These are phyloP conservation scores for Clupea harengus DNA, from an alignment of 2,113 vertebrate species.

Conservation along the genomic window DNA sequence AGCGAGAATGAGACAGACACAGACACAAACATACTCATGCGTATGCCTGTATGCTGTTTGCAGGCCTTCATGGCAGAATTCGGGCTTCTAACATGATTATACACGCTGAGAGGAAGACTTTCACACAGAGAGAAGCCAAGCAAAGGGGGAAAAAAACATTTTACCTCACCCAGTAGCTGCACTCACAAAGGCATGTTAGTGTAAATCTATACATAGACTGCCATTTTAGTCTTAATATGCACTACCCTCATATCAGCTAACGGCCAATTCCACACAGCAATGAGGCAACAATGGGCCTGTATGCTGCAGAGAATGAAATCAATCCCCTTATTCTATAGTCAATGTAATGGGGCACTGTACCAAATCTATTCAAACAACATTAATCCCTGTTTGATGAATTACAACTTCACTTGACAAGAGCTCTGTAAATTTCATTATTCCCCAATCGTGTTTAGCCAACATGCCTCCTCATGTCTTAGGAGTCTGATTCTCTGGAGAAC, in stretches of 20 bases:
- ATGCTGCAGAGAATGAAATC: background rate
- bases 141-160: background rate
- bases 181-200: background rate
- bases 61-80: background rate
- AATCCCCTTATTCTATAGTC: slow-evolving; percentile 11
- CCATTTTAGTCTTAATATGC: slow-evolving; percentile 4
- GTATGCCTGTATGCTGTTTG: slow-evolving; percentile 7
- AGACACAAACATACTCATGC: background rate
- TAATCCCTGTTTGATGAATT: slow-evolving; percentile 15
- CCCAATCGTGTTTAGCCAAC: slow-evolving; percentile 9
- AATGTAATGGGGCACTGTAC: background rate
- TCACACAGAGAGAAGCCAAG: background rate
- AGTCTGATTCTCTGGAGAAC: background rate
- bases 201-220: slow-evolving; percentile 18
- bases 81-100: slow-evolving; percentile 8
- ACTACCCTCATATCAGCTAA: slow-evolving; percentile 10
- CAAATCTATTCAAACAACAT: slow-evolving; percentile 7
- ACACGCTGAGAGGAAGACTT: background rate
- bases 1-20: background rate
- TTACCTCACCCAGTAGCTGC: background rate
- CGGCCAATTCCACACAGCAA: background rate
- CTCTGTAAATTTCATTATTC: slow-evolving; percentile 11
- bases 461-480: background rate
- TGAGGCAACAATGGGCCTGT: background rate
- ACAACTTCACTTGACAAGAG: slow-evolving; percentile 12